Evolutionary conservation across 2,797 vertebrate genomes (phyloP).

Genomic region (Enteromius thamalakanensis): DNA sequence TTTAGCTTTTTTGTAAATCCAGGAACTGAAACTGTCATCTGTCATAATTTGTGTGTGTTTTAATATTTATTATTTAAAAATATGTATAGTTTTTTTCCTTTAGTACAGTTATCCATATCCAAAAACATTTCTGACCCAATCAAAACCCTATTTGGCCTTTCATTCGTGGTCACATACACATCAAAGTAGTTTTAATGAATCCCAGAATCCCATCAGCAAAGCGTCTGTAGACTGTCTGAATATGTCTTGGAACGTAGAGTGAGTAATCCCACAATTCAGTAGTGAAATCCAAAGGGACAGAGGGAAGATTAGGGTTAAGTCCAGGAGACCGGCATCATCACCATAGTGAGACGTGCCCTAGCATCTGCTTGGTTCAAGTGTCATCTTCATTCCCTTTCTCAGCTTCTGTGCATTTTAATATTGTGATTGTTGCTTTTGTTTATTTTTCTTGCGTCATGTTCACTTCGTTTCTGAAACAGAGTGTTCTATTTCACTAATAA

Average conservation of each 20-base stretch:
- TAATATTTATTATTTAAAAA: neutral
- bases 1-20: neutral
- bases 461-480: neutral
- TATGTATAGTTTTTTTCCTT: neutral
- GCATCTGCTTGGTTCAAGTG: slow-evolving; percentile 16
- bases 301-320: slow-evolving; percentile 8
- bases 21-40: neutral
- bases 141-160: neutral
- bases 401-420: neutral
- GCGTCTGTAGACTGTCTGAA: neutral
- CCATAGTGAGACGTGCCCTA: neutral
- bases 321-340: neutral
- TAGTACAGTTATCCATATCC: neutral
- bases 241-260: neutral
- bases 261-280: slow-evolving; percentile 9
- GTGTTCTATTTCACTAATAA: neutral
- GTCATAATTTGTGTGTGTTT: neutral
- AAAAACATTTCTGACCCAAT: neutral
- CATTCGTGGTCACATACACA: slow-evolving; percentile 4
- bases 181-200: slow-evolving; percentile 14
- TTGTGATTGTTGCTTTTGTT: neutral
- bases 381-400: neutral
- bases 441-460: neutral
- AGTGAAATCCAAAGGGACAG: neutral
- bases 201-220: neutral